Conservation (phyloP, 92 coral and sea anemone species). For the Anthopleura xanthogrammica region DNA sequence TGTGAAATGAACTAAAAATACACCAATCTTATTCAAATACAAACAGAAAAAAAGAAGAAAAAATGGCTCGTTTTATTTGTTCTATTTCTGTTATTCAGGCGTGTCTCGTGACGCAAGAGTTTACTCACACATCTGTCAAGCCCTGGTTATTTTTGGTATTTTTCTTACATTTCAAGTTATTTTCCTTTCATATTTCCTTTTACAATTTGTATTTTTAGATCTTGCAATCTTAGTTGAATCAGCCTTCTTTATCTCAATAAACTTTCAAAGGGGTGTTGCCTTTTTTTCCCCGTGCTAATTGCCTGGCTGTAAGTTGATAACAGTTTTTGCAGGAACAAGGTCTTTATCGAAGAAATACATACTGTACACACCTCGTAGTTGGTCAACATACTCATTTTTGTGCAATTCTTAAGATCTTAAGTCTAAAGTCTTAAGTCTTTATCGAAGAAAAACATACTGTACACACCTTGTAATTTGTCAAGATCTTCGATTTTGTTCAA, state of each 20-base stretch:
- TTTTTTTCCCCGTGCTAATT: not conserved
- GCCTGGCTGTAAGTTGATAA: not conserved
- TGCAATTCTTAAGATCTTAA: not conserved
- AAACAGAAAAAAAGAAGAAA: not conserved
- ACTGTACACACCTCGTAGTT: not conserved
- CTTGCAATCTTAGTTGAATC: not conserved
- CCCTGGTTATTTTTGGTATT: not conserved
- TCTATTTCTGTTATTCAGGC: not conserved
- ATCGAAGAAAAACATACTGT: not conserved
- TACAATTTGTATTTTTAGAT: not conserved
- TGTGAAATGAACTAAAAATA: not conserved
- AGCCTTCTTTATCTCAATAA: not conserved
- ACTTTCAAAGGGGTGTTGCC: not conserved
- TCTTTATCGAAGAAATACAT: not conserved
- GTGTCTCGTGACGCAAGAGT: not conserved
- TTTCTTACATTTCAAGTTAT: not conserved
- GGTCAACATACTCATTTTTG: not conserved
- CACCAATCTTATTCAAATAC: not conserved
- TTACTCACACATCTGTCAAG: not conserved
- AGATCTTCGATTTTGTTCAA: not conserved
- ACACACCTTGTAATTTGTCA: not conserved
- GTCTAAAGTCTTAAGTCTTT: not conserved
- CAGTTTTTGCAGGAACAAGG: not conserved
- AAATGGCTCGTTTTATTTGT: not conserved
- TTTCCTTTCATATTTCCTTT: not conserved